Evolutionary conservation across 2,797 vertebrate species (phyloP), one percentile per base, ranked within the genome.

Genomic region (Hozukius guyotensis): DNA sequence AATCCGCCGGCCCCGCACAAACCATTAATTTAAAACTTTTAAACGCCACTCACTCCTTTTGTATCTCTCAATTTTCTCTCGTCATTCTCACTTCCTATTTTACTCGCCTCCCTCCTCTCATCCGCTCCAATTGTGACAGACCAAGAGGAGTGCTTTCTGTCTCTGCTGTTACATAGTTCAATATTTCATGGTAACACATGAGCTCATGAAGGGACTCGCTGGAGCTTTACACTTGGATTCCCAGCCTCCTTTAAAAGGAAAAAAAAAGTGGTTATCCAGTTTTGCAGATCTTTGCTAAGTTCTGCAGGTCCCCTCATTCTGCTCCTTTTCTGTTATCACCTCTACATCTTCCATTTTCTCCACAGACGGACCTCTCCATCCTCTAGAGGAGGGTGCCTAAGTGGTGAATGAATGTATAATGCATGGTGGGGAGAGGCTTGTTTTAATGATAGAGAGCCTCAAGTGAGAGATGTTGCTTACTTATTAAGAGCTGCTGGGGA

Each of bases 331-430:
- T 78, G 34, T 74, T 38, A 65, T 75, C 75, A 49, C 78, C 42
- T 31, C 64, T 6, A 49, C 69, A 64, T 69, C 81, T 34, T 79
- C 32, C 72, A 34, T 80, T 70, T 74, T 49, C 79, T 78, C 77
- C 52, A 31, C 69, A 72, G 77, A 63, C 59, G 42, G 65, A 59
- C 60, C 25, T 60, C 78, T 55, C 53, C 68, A 14, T 66, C 73
- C 75, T 84, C 70, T 34, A 32, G 81, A 88, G 63, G 57, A 73
- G 36, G 77, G 59, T 8, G 77, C 38, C 75, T 86, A 78, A 88
- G 87, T 89, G 87, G 29, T 84, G 84, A 81, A 87, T 73, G 75
- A 78, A 88, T 89, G 82, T 87, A 89, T 88, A 82, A 82, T 88
- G 70, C 77, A 90, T 87, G 81, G 81, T 62, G 31, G 62, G 71